A percentile compares a stretch with the other conserved stretches of the same genome.
These are phyloP conservation scores for Steinernema carpocapsae DNA, from an alignment of 2,888 invertebrate genomes.

Conservation along the genomic window DNA sequence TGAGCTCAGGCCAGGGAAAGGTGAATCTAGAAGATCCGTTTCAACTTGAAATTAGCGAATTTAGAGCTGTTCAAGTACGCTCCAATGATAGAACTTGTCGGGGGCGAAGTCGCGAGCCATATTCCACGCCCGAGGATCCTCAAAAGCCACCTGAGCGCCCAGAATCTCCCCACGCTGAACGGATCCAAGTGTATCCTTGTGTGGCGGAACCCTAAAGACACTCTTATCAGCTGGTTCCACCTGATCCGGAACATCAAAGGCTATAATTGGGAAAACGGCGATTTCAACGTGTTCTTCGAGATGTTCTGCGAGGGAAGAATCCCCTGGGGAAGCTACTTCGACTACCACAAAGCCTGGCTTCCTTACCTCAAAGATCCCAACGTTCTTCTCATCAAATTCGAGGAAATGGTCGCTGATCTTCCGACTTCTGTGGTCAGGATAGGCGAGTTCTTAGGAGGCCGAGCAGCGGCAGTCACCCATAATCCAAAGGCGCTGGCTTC, in stretches of 20 bases:
- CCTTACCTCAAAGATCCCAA: conserved; percentile 50
- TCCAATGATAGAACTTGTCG: conserved; percentile 61
- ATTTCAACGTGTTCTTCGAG: conserved; percentile 52
- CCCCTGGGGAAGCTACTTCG: conserved; percentile 56
- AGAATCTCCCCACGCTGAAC: conserved; percentile 51
- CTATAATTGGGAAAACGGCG: conserved; percentile 53
- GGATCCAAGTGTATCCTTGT: conserved; percentile 58
- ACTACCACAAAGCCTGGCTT: conserved; percentile 48
- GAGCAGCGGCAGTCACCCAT: conserved; percentile 45
- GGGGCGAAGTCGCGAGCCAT: conserved; percentile 49
- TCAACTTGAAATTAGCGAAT: no score
- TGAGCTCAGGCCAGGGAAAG: conserved; percentile 50
- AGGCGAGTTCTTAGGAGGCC: conserved; percentile 54
- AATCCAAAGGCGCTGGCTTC: conserved; percentile 41
- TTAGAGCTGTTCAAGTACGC: conserved; percentile 54
- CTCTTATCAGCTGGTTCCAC: conserved; percentile 54
- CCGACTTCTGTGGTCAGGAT: conserved; percentile 40
- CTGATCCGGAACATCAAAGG: conserved; percentile 58
- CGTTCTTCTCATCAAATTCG: conserved; percentile 54
- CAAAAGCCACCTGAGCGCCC: conserved; percentile 55
- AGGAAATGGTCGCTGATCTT: conserved; percentile 47
- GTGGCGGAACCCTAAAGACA: conserved; percentile 59
- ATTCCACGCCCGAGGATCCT: conserved; percentile 52
- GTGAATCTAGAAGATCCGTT: no score
- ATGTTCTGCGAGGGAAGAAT: conserved; percentile 45